phyloP scores from a whole-genome alignment of 2,113 vertebrate genomes.

The Physeter macrocephalus region DNA sequence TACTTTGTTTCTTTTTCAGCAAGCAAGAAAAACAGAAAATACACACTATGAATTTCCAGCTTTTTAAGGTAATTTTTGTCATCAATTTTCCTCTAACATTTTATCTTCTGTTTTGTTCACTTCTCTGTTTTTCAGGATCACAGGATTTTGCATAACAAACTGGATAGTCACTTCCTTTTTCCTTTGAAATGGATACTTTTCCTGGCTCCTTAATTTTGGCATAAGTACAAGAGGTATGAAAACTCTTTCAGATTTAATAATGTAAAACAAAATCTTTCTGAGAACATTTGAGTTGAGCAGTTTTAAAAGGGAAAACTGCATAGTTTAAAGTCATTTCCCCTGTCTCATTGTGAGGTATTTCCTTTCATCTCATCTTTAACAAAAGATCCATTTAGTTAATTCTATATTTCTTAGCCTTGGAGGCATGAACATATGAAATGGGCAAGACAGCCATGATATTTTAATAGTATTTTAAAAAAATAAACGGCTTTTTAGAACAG shows the following conservation, averaged over 20 bases:
- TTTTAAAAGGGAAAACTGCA: background rate
- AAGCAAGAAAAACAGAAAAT: background rate
- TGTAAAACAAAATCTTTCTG: slow-evolving; percentile 14
- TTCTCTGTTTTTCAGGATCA: background rate
- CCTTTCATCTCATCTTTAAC: background rate
- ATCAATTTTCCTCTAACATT: background rate
- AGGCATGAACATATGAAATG: background rate
- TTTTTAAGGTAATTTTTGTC: background rate
- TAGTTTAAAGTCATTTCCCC: background rate
- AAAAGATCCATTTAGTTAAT: background rate
- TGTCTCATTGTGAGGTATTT: background rate
- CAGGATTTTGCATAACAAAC: background rate
- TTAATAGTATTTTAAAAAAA: background rate
- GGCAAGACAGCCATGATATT: background rate
- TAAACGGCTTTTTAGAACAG: background rate
- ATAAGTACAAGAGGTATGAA: background rate
- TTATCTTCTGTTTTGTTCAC: background rate
- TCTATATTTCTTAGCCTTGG: background rate
- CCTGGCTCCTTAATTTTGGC: slow-evolving; percentile 24
- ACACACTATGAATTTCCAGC: background rate
- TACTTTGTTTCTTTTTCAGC: background rate
- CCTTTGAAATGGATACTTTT: slow-evolving; percentile 54
- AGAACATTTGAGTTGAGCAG: slow-evolving; percentile 27
- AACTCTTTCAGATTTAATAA: slow-evolving; percentile 5
- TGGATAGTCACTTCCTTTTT: background rate